Conservation (phyloP, 1,140 invertebrate genomes). For the Pararge aegeria region DNA sequence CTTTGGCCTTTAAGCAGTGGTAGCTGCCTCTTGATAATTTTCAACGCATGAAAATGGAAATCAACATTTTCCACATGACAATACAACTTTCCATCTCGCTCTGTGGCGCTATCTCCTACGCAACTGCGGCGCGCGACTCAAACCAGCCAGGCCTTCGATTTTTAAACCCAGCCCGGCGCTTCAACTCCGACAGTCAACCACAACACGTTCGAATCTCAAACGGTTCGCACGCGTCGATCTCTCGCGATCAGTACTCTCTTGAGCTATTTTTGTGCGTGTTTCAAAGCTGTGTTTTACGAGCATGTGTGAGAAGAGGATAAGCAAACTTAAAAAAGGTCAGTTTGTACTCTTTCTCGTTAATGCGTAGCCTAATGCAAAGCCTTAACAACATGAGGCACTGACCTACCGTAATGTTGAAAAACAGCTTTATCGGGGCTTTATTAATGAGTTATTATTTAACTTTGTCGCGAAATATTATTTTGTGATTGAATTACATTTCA, state of each 20-base stretch:
- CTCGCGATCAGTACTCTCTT: slow-evolving; percentile 19
- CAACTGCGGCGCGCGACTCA: slow-evolving; percentile 21
- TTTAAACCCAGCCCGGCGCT: slow-evolving; percentile 36
- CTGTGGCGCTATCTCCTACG: slow-evolving; percentile 16
- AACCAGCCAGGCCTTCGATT: slow-evolving; percentile 49
- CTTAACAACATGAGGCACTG: slow-evolving; percentile 25
- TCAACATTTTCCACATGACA: slow-evolving; percentile 29
- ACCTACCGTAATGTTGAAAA: slow-evolving; percentile 38
- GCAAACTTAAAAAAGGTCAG: slow-evolving; percentile 66
- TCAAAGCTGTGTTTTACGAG: slow-evolving; percentile 47
- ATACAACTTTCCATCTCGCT: slow-evolving; percentile 47
- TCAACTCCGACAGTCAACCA: slow-evolving; percentile 35
- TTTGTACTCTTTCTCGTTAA: too few species aligned
- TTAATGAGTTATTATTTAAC: background rate
- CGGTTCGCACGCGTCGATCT: slow-evolving; percentile 35
- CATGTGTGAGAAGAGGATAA: slow-evolving; percentile 68
- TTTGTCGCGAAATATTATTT: background rate
- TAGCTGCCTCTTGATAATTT: too few species aligned
- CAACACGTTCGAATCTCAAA: slow-evolving; percentile 34
- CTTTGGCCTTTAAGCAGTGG: too few species aligned
- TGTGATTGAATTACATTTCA: background rate
- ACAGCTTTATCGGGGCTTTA: too few species aligned
- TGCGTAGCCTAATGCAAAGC: too few species aligned
- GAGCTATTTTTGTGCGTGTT: slow-evolving; percentile 36
- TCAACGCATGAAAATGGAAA: slow-evolving; percentile 17